Percentiles rank a stretch among this genome's conserved stretches.
Evolutionary conservation across 2,888 invertebrate genomes (phyloP).

Genomic region (Volucella bombylans): DNA sequence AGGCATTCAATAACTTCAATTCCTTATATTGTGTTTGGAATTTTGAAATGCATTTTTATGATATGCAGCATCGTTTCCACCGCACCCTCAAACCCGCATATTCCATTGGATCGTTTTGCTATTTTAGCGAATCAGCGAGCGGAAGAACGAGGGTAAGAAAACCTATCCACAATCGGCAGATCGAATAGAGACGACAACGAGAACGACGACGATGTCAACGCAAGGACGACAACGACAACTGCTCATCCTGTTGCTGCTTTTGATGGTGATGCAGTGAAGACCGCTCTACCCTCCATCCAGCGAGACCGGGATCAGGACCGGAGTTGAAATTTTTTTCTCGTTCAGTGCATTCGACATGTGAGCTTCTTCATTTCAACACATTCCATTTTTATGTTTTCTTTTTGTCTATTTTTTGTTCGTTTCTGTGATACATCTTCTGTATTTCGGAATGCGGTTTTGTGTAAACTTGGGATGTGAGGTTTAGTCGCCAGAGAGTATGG

Average conservation of each 20-base stretch:
- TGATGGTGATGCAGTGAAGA: slow-evolving; percentile 42
- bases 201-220: neutral
- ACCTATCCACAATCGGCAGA: slow-evolving; percentile 52
- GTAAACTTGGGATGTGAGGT: slow-evolving; percentile 33
- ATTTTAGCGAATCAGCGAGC: slow-evolving; percentile 72
- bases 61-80: slow-evolving; percentile 67
- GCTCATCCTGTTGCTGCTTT: slow-evolving; percentile 69
- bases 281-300: neutral
- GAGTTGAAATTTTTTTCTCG: slow-evolving; percentile 56
- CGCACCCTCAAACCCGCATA: slow-evolving; percentile 14
- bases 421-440: slow-evolving; percentile 7
- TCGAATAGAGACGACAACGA: slow-evolving; percentile 56
- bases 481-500: neutral
- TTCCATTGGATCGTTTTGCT: slow-evolving; percentile 57
- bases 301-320: slow-evolving; percentile 43
- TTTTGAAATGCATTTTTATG: slow-evolving; percentile 68
- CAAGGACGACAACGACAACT: slow-evolving; percentile 21
- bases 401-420: neutral
- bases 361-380: slow-evolving; percentile 60
- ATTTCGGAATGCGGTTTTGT: slow-evolving; percentile 40
- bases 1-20: slow-evolving; percentile 71
- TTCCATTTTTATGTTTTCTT: slow-evolving; percentile 13
- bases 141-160: slow-evolving; percentile 26
- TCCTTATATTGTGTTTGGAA: slow-evolving; percentile 71
- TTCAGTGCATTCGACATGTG: slow-evolving; percentile 73